A percentile compares a stretch with the other conserved stretches of the same genome.
Evolutionary conservation across 2,113 vertebrate species (phyloP).

Genomic region (Monarcha castaneiventris): DNA sequence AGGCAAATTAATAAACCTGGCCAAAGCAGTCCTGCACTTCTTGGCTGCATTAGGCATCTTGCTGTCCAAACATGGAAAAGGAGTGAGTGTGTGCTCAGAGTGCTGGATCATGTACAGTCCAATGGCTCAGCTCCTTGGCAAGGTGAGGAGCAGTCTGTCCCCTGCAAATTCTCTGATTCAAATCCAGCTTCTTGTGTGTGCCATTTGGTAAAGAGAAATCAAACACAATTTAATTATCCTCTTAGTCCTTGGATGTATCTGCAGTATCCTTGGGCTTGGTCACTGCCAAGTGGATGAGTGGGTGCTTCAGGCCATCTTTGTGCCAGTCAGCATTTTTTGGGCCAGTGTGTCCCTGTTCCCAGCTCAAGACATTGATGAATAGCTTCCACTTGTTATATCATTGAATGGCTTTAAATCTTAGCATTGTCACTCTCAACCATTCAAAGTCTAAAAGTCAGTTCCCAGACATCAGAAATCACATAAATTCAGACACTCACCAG

Average conservation of each 20-base stretch:
- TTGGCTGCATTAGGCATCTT: background rate
- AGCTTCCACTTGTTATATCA: background rate
- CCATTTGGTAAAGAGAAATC: slow-evolving; percentile 2
- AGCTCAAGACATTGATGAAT: background rate
- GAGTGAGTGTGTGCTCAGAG: background rate
- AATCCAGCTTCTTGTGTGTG: background rate
- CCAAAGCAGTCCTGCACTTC: background rate
- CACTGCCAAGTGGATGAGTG: background rate
- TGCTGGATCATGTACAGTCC: background rate
- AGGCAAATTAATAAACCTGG: background rate
- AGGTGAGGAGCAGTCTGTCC: background rate
- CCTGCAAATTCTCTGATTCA: background rate
- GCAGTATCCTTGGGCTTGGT: background rate
- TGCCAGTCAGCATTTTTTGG: background rate
- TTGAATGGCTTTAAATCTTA: background rate
- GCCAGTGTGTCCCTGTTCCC: background rate
- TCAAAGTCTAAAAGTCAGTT: background rate
- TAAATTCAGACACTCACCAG: background rate
- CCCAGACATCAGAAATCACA: background rate
- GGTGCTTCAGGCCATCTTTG: background rate
- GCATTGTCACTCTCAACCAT: background rate
- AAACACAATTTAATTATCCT: slow-evolving; percentile 8
- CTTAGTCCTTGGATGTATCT: background rate
- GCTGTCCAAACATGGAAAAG: background rate
- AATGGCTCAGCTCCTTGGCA: background rate